A percentile compares a stretch with the other conserved stretches of the same genome.
Evolutionary conservation across 2,797 vertebrate genomes (phyloP).

Genomic region (Echiichthys vipera): DNA sequence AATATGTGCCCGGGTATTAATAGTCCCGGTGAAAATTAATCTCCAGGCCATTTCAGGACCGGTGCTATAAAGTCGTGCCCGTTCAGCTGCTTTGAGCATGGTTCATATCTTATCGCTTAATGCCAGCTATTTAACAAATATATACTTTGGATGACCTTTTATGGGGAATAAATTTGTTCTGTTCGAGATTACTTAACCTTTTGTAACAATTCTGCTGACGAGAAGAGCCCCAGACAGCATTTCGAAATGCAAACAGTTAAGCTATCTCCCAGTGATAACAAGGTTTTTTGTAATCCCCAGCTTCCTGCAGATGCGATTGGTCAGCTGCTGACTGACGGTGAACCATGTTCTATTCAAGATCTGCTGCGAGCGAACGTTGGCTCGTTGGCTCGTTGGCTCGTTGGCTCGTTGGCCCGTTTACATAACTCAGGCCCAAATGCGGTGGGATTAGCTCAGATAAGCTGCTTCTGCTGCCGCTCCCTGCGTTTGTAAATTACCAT

Average conservation of each 20-base stretch:
- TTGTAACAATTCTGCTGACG: not conserved
- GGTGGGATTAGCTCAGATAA: slow-evolving; percentile 73
- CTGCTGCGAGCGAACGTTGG: slow-evolving; percentile 18
- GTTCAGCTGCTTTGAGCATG: not conserved
- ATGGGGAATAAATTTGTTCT: not conserved
- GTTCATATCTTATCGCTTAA: slow-evolving; percentile 7
- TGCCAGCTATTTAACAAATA: slow-evolving; percentile 11
- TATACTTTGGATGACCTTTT: slow-evolving; percentile 14
- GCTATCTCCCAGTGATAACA: not conserved
- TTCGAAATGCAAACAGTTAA: slow-evolving; percentile 2
- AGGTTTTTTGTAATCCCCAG: slow-evolving; percentile 14
- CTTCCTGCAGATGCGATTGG: slow-evolving; percentile 18
- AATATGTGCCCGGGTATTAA: slow-evolving; percentile 39
- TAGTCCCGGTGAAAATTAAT: slow-evolving; percentile 63
- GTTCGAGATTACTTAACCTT: not conserved
- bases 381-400: no score
- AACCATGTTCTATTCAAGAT: slow-evolving; percentile 40
- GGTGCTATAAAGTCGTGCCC: no score
- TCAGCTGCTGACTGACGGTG: not conserved
- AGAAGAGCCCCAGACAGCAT: not conserved
- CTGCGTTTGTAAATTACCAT: slow-evolving; percentile 22
- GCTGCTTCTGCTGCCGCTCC: slow-evolving; percentile 54
- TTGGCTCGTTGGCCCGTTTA: no score
- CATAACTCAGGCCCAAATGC: slow-evolving; percentile 53
- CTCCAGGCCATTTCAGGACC: slow-evolving; percentile 39